Conservation (phyloP, 2,113 vertebrate species). For the Salminus brasiliensis region DNA sequence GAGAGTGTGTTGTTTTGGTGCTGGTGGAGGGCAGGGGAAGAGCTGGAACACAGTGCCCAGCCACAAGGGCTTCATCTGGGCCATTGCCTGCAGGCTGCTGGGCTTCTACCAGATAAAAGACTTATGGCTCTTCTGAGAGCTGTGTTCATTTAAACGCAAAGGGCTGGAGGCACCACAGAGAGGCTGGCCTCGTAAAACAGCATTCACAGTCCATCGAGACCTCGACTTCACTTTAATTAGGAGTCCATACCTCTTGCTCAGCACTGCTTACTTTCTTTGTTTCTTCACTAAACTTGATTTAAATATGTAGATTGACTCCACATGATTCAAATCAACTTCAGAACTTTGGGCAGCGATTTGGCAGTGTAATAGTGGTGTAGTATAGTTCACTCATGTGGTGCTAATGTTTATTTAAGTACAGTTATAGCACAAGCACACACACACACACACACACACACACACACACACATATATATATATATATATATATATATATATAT, state of each 20-base stretch:
- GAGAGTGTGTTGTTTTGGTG: not conserved
- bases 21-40: conserved; percentile 12
- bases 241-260: conserved; percentile 3
- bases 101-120: conserved; percentile 40
- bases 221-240: conserved; percentile 37
- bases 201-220: conserved; percentile 27
- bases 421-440: no score
- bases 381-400: no score
- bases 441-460: no score
- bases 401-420: no score
- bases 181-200: conserved; percentile 20
- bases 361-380: no score
- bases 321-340: no score
- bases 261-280: conserved; percentile 15
- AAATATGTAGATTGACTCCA: not conserved
- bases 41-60: not conserved
- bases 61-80: conserved; percentile 11
- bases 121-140: conserved; percentile 40
- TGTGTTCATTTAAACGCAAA: conserved; percentile 40
- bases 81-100: conserved; percentile 27
- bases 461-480: no score
- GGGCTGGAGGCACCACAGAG: conserved; percentile 20
- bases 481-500: no score
- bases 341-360: no score
- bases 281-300: not conserved